Percentiles rank a stretch among this genome's conserved stretches.
phyloP scores from a whole-genome alignment of 2,113 vertebrate genomes.

The Petromus typicus region DNA sequence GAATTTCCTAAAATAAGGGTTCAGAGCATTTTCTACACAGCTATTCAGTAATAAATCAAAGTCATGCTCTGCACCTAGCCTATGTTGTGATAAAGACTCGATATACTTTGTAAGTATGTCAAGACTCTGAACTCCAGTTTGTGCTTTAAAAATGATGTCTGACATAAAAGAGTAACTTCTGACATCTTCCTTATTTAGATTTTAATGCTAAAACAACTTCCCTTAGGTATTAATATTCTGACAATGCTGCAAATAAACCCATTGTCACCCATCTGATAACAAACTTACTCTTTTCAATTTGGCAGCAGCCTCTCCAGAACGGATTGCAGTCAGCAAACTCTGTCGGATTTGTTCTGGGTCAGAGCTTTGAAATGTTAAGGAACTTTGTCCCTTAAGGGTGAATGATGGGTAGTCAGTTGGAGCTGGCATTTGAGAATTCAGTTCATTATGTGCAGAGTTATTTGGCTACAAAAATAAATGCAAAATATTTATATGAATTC shows the following conservation, averaged over 20 bases:
- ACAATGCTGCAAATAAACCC: constrained; percentile 71
- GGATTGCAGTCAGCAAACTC: constrained; percentile 89
- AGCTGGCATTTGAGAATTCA: constrained; percentile 79
- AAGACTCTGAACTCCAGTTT: constrained; percentile 48
- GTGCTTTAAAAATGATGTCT: constrained; percentile 54
- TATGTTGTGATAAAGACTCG: constrained; percentile 18
- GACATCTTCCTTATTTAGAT: constrained; percentile 19
- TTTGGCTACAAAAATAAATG: constrained; percentile 83
- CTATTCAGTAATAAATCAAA: constrained; percentile 43
- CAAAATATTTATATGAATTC: constrained; percentile 48
- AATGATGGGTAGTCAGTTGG: constrained; percentile 78
- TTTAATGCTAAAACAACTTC: constrained; percentile 55
- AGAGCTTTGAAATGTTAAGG: constrained; percentile 80
- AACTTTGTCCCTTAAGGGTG: constrained; percentile 80
- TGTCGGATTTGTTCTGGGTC: constrained; percentile 90
- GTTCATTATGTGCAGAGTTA: constrained; percentile 79
- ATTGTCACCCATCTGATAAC: constrained; percentile 69
- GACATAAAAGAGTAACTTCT: constrained; percentile 45
- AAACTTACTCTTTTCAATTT: constrained; percentile 89
- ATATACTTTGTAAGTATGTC: constrained; percentile 42
- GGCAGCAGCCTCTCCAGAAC: constrained; percentile 90
- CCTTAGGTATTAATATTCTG: constrained; percentile 65
- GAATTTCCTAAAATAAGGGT: constrained; percentile 54
- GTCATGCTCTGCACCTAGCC: constrained; percentile 38
- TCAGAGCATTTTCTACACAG: not conserved